Conservation (phyloP, 2,113 vertebrate species). For the Grus americana region DNA sequence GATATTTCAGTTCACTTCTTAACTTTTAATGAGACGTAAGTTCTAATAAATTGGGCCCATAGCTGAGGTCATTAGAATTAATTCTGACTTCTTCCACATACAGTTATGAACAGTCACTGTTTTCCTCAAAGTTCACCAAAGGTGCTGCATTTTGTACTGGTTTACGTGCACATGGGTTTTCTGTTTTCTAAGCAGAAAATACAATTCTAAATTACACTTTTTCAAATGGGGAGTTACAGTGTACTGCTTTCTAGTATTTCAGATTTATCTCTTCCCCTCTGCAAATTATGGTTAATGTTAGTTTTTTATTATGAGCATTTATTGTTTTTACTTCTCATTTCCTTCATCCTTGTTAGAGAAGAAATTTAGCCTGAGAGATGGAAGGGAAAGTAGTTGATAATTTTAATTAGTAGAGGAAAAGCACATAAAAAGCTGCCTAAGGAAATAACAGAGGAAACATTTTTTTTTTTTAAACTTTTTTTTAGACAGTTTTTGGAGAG, state of each 20-base stretch:
- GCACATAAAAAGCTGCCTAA: not conserved
- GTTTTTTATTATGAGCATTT: not conserved
- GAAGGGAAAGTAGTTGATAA: not conserved
- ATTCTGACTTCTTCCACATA: not conserved
- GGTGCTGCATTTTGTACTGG: not conserved
- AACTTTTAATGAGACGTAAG: slow-evolving; percentile 21
- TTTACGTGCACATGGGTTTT: not conserved
- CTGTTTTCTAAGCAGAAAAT: not conserved
- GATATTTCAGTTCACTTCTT: slow-evolving; percentile 41
- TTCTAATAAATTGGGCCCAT: slow-evolving; percentile 11
- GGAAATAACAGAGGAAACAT: not conserved
- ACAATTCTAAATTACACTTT: not conserved
- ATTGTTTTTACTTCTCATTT: not conserved
- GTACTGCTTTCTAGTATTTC: not conserved
- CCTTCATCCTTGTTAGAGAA: not conserved
- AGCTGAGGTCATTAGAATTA: slow-evolving; percentile 20
- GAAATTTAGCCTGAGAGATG: not conserved
- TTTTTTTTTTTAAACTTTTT: not conserved
- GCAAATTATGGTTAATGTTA: not conserved
- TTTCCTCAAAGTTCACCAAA: not conserved
- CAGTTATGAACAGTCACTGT: not conserved
- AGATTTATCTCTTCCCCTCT: slow-evolving; percentile 1
- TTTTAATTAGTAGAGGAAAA: not conserved
- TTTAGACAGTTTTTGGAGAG: not conserved
- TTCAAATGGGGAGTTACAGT: not conserved